Conservation (phyloP, 35 echinoderm and acorn worm species). For the Stichopus chloronotus region DNA sequence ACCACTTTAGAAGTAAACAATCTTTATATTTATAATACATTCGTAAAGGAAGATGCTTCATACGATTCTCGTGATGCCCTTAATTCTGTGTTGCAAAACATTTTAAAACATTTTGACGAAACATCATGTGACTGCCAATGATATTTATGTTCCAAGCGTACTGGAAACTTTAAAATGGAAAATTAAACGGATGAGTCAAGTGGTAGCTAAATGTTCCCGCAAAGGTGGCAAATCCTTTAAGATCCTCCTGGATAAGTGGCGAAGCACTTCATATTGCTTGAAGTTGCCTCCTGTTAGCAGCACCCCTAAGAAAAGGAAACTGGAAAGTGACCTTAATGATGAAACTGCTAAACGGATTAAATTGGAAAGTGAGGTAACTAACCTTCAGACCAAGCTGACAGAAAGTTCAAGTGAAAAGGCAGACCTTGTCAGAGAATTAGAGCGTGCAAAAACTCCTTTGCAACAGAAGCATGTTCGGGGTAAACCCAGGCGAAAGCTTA, state of each 20-base stretch:
- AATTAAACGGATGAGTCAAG: constrained; percentile 50
- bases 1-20: constrained; percentile 46
- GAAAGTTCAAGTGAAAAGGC: constrained; percentile 25
- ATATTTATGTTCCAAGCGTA: constrained; percentile 16
- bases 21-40: constrained; percentile 28
- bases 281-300: constrained; percentile 59
- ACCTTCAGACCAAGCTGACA: background rate
- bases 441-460: constrained; percentile 30
- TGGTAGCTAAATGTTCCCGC: constrained; percentile 6
- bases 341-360: constrained; percentile 27
- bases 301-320: constrained; percentile 57
- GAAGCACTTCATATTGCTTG: constrained; percentile 41
- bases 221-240: constrained; percentile 59
- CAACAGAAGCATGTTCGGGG: constrained; percentile 38
- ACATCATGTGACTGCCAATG: constrained; percentile 40
- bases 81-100: constrained; percentile 19
- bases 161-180: constrained; percentile 56
- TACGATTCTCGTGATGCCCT: background rate
- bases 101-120: constrained; percentile 27
- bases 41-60: background rate
- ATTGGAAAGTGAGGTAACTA: constrained; percentile 41
- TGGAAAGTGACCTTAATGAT: constrained; percentile 51
- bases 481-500: background rate
- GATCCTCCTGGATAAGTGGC: constrained; percentile 34
- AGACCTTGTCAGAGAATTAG: constrained; percentile 19